Evolutionary conservation across 2,797 vertebrate species (phyloP).

Genomic region (Rachycentron canadum): DNA sequence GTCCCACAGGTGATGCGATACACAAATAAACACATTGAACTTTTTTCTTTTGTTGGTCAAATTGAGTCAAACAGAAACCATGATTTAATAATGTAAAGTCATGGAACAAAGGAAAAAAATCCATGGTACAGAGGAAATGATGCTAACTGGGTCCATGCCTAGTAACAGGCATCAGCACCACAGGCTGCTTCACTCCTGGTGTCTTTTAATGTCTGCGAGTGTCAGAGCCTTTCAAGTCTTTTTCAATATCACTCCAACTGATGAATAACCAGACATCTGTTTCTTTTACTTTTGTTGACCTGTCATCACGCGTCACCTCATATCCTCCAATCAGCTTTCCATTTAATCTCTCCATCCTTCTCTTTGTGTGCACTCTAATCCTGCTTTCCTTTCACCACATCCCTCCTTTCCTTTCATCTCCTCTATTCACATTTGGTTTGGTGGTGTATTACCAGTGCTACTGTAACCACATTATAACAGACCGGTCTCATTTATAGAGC

Average conservation of each 20-base stretch:
- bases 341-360: slow-evolving; percentile 68
- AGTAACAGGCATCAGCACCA: slow-evolving; percentile 5
- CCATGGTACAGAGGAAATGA: background rate
- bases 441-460: slow-evolving; percentile 3
- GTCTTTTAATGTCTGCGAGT: slow-evolving; percentile 38
- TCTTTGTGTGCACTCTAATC: slow-evolving; percentile 70
- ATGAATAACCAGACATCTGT: slow-evolving; percentile 67
- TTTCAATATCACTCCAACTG: slow-evolving; percentile 51
- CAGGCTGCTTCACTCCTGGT: slow-evolving; percentile 16
- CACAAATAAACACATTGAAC: background rate
- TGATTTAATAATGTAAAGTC: slow-evolving; percentile 5
- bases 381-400: slow-evolving; percentile 53
- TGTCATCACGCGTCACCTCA: slow-evolving; percentile 62
- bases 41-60: background rate
- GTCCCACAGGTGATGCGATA: background rate
- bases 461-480: slow-evolving; percentile 33
- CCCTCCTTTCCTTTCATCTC: slow-evolving; percentile 59
- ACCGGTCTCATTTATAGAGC: background rate
- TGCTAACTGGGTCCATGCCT: slow-evolving; percentile 1
- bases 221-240: slow-evolving; percentile 61
- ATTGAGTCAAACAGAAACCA: background rate
- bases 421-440: slow-evolving; percentile 21
- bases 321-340: slow-evolving; percentile 71
- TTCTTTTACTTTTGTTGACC: slow-evolving; percentile 68
- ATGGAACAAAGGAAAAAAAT: background rate